Base-by-base conservation (phyloP, 2,888 invertebrate species). In the Seira sanloemensis region DNA sequence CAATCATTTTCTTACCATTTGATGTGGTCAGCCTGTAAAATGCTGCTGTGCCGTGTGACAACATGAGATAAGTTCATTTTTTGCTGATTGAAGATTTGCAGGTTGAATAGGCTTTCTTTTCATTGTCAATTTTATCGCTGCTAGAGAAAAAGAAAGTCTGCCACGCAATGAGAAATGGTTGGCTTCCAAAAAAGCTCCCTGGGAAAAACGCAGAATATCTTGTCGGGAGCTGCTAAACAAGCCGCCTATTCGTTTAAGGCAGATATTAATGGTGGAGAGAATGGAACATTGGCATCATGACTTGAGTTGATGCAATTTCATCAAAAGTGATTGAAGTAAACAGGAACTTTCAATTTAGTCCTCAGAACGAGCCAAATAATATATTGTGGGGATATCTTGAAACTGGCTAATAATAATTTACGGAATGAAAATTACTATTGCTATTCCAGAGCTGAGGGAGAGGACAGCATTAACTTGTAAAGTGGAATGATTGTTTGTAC, bases 271-370 rank as follows among this genome's bases (percentile, higher is more conserved):
- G 12, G 4, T 37, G 37, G 5, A 37, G 37, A 7, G 37, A 37
- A 37, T 37, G 37, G 37, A 37, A 37, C 37, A 37, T 37, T 54
- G 72, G 24, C 73, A 73, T 18, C 65, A 65, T 26, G 21, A 65
- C 25, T n/a, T n/a, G n/a, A 37, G 37, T 76, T 76, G 66, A 66
- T 76, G 50, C 50, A 66, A 46, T 76, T 76, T 46, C 66, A 65
- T 69, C 65, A 37, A 78, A 69, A 54, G 62, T 76, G 81, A 81
- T 81, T 81, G 81, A 81, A 81, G 71, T 46, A 71, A 81, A 76
- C 81, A 81, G 71, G 68, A 75, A 76, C 65, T 81, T 81, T 81
- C 81, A 76, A 81, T 81, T 81, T 81, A 27, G 24, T 46, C 69
- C 16, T 26, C n/a, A 67, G 37, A 12, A 37, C 5, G 37, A 37